phyloP scores from a whole-genome alignment of 2,888 invertebrate genomes.

The Gymnoscelis rufifasciata region DNA sequence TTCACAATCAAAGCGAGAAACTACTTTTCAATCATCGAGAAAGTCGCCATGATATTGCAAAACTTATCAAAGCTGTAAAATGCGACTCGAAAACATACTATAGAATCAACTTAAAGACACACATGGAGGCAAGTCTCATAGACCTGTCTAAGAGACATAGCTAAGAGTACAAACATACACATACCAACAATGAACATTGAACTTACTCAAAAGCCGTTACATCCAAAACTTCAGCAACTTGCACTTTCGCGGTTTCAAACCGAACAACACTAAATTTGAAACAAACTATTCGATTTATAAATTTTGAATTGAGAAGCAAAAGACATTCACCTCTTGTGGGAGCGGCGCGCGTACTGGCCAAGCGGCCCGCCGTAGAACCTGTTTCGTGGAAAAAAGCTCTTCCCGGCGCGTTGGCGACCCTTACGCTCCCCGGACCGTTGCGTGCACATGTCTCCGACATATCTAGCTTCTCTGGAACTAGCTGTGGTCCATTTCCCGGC shows the following conservation, averaged over 20 bases:
- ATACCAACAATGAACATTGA: constrained; percentile 60
- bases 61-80: too few relatives aligned
- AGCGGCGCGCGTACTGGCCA: constrained; percentile 79
- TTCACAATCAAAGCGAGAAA: too few relatives aligned
- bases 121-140: constrained; percentile 8
- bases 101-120: constrained; percentile 2
- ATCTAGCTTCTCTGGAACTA: constrained; percentile 71
- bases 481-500: constrained; percentile 39
- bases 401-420: constrained; percentile 68
- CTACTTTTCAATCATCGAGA: too few relatives aligned
- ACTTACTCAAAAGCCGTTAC: constrained; percentile 53
- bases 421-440: constrained; percentile 65
- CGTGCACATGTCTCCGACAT: constrained; percentile 52
- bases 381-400: constrained; percentile 81
- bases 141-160: constrained; percentile 13
- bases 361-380: constrained; percentile 75
- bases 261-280: constrained; percentile 27
- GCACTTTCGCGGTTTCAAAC: constrained; percentile 44
- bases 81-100: too few relatives aligned
- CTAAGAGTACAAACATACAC: constrained; percentile 30
- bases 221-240: constrained; percentile 50
- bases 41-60: background rate
- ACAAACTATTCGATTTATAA: constrained; percentile 28
- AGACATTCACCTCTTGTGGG: constrained; percentile 74
- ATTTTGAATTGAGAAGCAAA: constrained; percentile 45